phyloP scores from a whole-genome alignment of 2,113 vertebrate species.

The Hystrix cristata region DNA sequence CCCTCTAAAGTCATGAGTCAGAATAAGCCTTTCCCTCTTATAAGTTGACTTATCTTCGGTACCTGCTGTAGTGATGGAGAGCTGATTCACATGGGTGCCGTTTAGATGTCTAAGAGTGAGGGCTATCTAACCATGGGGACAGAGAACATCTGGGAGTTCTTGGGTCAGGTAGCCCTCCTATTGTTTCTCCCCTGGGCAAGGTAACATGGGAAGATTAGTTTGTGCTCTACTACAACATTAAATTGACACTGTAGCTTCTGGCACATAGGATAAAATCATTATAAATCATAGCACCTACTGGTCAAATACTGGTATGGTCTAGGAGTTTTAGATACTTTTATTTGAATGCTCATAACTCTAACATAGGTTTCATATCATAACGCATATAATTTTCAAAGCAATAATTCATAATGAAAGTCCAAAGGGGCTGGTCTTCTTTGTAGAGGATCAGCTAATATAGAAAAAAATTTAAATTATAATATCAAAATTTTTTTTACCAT shows the following conservation, averaged over 20 bases:
- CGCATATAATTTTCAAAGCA: not conserved
- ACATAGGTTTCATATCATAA: not conserved
- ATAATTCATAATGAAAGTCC: not conserved
- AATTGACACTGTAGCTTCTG: not conserved
- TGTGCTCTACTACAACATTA: not conserved
- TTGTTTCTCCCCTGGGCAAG: not conserved
- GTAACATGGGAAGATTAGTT: not conserved
- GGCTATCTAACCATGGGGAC: not conserved
- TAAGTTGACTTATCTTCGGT: not conserved
- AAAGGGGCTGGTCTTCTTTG: not conserved
- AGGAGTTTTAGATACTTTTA: not conserved
- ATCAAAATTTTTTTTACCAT: not conserved
- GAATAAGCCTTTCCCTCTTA: not conserved
- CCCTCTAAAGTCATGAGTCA: not conserved
- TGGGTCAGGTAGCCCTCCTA: not conserved
- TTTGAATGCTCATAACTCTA: not conserved
- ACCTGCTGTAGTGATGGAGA: not conserved
- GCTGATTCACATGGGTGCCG: not conserved
- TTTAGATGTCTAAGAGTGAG: not conserved
- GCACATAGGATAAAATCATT: not conserved
- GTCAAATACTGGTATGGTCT: not conserved
- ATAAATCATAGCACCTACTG: not conserved
- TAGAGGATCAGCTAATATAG: not conserved
- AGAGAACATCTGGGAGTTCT: not conserved
- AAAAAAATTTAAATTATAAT: not conserved